Conservation (phyloP, 2,797 vertebrate genomes). For the Neostethus bicornis region DNA sequence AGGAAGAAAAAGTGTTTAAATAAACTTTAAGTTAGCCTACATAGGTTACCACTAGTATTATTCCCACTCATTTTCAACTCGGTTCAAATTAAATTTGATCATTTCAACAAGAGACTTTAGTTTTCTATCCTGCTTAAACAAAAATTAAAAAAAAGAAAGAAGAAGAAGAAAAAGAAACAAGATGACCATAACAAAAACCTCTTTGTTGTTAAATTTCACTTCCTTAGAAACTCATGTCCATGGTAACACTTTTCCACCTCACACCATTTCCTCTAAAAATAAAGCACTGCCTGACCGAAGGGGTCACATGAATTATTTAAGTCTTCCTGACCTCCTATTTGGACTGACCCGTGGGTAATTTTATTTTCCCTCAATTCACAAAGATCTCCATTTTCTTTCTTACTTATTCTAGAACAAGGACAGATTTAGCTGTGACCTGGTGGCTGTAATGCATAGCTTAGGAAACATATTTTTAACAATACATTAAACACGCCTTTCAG, state of each 20-base stretch:
- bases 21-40: no score
- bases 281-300: conserved; percentile 42
- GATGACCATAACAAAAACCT: conserved; percentile 52
- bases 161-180: no score
- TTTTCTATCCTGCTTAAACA: no score
- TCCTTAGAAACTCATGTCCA: conserved; percentile 49
- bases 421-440: conserved; percentile 26
- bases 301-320: conserved; percentile 77
- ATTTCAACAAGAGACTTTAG: no score
- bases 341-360: conserved; percentile 45
- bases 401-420: conserved; percentile 38
- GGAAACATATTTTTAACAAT: conserved; percentile 49
- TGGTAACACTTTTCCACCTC: conserved; percentile 49
- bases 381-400: conserved; percentile 38
- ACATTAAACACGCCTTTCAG: conserved; percentile 7
- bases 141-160: no score
- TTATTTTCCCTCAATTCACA: conserved; percentile 47
- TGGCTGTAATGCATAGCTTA: conserved; percentile 23
- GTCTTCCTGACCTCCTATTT: conserved; percentile 43
- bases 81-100: no score
- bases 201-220: conserved; percentile 72
- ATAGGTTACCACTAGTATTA: no score
- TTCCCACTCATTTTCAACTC: no score
- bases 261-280: background rate
- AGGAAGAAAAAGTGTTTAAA: no score